phyloP scores from a whole-genome alignment of 2,797 vertebrate species.

The Catamblyrhynchus diadema region DNA sequence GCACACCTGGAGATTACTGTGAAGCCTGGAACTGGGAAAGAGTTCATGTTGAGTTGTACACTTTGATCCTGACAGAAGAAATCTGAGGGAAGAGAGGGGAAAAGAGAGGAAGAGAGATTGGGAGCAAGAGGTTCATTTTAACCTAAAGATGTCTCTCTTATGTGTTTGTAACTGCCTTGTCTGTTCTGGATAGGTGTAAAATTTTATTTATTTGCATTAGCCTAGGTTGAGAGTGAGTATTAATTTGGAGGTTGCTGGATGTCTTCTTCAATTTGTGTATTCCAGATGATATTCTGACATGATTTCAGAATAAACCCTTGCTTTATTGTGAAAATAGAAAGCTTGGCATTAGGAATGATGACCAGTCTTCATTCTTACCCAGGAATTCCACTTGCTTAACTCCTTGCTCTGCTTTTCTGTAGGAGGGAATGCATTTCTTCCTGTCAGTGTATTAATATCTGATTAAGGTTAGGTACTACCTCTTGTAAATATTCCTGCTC shows the following conservation, averaged over 20 bases:
- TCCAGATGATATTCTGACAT: background rate
- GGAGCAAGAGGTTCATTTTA: background rate
- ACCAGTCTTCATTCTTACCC: background rate
- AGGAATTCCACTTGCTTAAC: background rate
- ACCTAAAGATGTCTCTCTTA: background rate
- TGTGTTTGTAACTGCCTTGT: background rate
- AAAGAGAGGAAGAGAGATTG: background rate
- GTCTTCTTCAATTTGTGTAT: background rate
- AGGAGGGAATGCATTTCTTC: background rate
- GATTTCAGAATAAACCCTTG: background rate
- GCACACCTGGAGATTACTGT: background rate
- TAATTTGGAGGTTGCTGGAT: background rate
- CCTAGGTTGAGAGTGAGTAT: background rate
- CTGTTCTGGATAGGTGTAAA: background rate
- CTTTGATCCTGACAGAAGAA: background rate
- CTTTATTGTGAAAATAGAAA: background rate
- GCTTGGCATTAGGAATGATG: background rate
- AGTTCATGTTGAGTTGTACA: background rate
- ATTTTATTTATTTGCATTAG: background rate
- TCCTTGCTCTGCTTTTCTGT: background rate
- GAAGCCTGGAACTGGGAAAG: background rate
- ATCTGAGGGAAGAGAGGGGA: background rate
- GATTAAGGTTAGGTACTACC: background rate
- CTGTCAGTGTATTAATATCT: background rate
- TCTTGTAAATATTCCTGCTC: background rate